These are phyloP conservation scores for Nannoperca obscura DNA, from an alignment of 2,797 vertebrate species.

Conservation along the genomic window DNA sequence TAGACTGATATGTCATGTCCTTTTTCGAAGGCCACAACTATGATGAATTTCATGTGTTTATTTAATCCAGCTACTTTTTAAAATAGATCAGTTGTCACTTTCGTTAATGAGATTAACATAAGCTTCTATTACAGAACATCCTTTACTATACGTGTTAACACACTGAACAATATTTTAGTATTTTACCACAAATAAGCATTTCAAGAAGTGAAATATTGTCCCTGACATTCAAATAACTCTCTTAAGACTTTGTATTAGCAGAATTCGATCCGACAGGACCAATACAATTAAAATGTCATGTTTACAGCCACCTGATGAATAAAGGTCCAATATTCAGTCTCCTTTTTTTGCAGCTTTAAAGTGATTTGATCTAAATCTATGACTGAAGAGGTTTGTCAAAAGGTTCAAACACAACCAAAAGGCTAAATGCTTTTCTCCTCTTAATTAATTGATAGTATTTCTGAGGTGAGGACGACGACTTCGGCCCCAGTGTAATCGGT, in stretches of 20 bases:
- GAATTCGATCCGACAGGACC: too few relatives aligned
- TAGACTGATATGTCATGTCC: background rate
- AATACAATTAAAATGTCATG: too few relatives aligned
- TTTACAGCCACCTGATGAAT: too few relatives aligned
- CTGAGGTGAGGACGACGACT: background rate
- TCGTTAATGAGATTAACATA: background rate
- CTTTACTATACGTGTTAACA: too few relatives aligned
- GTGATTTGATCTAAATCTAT: background rate
- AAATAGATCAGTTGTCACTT: background rate
- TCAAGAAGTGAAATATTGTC: too few relatives aligned
- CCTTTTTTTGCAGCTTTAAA: background rate
- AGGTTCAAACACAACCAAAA: background rate
- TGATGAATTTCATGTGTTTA: background rate
- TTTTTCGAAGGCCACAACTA: background rate
- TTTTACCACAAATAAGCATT: too few relatives aligned
- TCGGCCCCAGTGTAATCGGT: background rate
- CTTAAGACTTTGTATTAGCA: too few relatives aligned
- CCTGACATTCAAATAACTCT: too few relatives aligned
- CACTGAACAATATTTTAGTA: too few relatives aligned
- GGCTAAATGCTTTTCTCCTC: background rate
- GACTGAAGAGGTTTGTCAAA: too few relatives aligned
- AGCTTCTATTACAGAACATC: too few relatives aligned
- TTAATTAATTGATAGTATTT: conserved; percentile 20
- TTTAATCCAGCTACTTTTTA: background rate
- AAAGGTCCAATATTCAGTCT: background rate